Conservation (phyloP, 1,140 invertebrate genomes). For the Uloborus diversus region DNA sequence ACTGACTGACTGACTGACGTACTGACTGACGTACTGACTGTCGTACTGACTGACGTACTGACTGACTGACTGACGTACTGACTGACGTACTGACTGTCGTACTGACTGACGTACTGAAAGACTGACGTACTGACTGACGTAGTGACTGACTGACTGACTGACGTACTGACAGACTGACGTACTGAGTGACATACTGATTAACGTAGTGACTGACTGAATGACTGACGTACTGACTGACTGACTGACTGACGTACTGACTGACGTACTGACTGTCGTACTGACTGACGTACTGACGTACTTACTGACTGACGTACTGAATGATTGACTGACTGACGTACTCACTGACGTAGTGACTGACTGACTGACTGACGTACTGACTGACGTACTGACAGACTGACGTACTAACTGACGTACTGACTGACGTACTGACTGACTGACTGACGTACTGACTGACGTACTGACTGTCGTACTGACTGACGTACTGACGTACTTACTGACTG, state of each 20-base stretch:
- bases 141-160: background rate
- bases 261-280: background rate
- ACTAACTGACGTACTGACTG: background rate
- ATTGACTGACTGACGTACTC: background rate
- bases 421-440: background rate
- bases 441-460: background rate
- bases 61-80: background rate
- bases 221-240: background rate
- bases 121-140: background rate
- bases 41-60: background rate
- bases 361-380: background rate
- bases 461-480: background rate
- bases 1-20: background rate
- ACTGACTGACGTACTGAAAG: background rate
- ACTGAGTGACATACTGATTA: background rate
- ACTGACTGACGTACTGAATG: background rate
- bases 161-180: background rate
- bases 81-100: background rate
- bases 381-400: background rate
- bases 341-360: too few species aligned
- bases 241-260: background rate
- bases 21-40: background rate
- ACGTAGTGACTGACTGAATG: background rate
- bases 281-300: background rate
- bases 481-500: background rate